Percentiles rank a stretch among this genome's conserved stretches.
Conservation (phyloP, 2,797 vertebrate species). For the Gorsachius magnificus region DNA sequence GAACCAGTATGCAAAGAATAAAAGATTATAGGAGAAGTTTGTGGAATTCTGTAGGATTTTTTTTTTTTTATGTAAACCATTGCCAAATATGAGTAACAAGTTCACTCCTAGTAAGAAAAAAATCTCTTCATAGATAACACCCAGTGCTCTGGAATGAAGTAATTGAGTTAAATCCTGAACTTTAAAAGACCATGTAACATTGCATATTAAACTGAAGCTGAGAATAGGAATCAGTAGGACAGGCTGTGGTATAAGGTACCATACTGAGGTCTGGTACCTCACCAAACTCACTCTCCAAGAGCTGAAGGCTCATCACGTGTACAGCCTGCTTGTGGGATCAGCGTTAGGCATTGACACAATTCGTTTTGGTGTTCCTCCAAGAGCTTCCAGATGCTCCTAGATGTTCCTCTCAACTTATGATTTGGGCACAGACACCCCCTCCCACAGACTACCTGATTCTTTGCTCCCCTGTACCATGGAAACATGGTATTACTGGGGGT, state of each 20-base stretch:
- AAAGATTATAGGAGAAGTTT: neutral
- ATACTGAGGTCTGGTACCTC: neutral
- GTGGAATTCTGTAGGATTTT: neutral
- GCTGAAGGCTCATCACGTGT: neutral
- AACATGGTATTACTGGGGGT: neutral
- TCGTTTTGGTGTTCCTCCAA: neutral
- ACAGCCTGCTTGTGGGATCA: neutral
- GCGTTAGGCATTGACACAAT: neutral
- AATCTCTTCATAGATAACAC: neutral
- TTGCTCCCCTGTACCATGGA: neutral
- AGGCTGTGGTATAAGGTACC: neutral
- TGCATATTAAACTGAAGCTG: neutral
- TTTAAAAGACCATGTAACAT: neutral
- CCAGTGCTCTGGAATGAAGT: neutral
- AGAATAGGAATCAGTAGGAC: neutral
- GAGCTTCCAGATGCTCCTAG: neutral
- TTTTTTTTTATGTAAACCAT: neutral
- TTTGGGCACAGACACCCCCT: neutral
- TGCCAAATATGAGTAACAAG: neutral
- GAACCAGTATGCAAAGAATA: neutral
- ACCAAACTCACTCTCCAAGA: neutral
- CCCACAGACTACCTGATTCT: neutral
- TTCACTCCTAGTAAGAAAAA: neutral
- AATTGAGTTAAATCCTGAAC: neutral
- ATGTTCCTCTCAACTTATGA: neutral